phyloP scores from a whole-genome alignment of 2,888 invertebrate species.

The Zaprionus obscuricornis region DNA sequence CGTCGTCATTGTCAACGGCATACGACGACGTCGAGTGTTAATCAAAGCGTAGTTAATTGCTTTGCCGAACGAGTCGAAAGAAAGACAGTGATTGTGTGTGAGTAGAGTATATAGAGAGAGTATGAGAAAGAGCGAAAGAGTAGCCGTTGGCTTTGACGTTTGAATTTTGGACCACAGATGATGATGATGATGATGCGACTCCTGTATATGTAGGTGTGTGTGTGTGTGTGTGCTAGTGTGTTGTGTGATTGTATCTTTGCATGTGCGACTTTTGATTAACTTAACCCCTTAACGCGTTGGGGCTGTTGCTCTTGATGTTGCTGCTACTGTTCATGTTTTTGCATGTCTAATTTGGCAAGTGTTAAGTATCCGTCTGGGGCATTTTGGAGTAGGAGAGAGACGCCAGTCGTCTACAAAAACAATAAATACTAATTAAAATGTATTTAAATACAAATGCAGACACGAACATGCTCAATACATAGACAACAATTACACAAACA shows the following conservation, averaged over 20 bases:
- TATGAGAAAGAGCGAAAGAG: background rate
- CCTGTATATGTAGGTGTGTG: background rate
- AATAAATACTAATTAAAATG: conserved; percentile 77
- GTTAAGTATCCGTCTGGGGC: conserved; percentile 47
- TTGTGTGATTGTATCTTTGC: too few relatives aligned
- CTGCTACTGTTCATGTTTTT: conserved; percentile 33
- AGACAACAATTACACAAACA: conserved; percentile 6
- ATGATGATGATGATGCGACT: background rate
- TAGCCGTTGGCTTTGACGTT: conserved; percentile 2
- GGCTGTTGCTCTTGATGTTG: conserved; percentile 3
- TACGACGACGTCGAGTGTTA: conserved; percentile 66
- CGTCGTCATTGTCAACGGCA: conserved; percentile 70
- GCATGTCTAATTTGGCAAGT: conserved; percentile 76
- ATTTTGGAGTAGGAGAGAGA: background rate
- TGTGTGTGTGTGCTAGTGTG: conserved; percentile 8
- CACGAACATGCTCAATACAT: conserved; percentile 39
- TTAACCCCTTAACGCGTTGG: conserved; percentile 50
- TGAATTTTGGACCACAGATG: background rate
- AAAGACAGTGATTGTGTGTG: conserved; percentile 67
- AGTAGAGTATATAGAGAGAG: background rate
- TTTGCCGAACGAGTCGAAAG: conserved; percentile 68
- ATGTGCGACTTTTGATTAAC: conserved; percentile 57
- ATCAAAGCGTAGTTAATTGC: conserved; percentile 80
- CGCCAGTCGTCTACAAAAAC: conserved; percentile 55
- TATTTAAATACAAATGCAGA: conserved; percentile 67